Base-by-base conservation (phyloP, 2,113 vertebrate genomes). In the Lethenteron reissneri region DNA sequence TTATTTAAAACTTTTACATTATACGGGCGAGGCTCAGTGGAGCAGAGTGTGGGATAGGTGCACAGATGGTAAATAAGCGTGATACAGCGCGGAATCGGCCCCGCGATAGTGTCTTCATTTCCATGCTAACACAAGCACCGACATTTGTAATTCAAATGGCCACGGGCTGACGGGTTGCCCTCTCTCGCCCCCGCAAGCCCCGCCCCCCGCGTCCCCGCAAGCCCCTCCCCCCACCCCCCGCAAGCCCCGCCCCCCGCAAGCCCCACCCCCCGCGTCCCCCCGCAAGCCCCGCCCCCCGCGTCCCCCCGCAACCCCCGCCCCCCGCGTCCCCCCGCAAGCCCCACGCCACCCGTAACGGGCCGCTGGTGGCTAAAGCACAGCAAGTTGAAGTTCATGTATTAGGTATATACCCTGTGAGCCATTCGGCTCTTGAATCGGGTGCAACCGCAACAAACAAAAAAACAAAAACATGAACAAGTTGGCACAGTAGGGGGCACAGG, bases 81-180 rank as follows among this genome's bases (percentile, higher is more conserved):
- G 64, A 68, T 68, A 68, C 64, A 68, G 64, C n/a, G n/a, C 25
- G 64, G n/a, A 68, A 25, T 25, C n/a, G 64, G 25, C 64, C n/a
- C 25, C 64, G 25, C n/a, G n/a, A 68, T 25, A 25, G 64, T 25
- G 25, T 68, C n/a, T 25, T 68, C 64, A 68, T 68, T 68, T 68
- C 25, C 64, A 68, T 68, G 64, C 64, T 68, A 68, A 68, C 25
- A 68, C 64, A 17, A 41, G 41, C 6, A 41, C 41, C 3, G n/a
- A 9, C n/a, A 68, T 68, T 68, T 68, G 64, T 68, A 68, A 68
- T 68, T 68, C 64, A 17, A 68, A 68, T 68, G 64, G 64, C 64
- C n/a, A 68, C n/a, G 8, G 8, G 9, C 10, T 25, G n/a, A n/a
- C 64, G n/a, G 25, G n/a, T 68, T 68, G 41, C 64, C 64, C 25